Base-by-base conservation (phyloP, 2,888 invertebrate genomes). In the Lumbricus terrestris region DNA sequence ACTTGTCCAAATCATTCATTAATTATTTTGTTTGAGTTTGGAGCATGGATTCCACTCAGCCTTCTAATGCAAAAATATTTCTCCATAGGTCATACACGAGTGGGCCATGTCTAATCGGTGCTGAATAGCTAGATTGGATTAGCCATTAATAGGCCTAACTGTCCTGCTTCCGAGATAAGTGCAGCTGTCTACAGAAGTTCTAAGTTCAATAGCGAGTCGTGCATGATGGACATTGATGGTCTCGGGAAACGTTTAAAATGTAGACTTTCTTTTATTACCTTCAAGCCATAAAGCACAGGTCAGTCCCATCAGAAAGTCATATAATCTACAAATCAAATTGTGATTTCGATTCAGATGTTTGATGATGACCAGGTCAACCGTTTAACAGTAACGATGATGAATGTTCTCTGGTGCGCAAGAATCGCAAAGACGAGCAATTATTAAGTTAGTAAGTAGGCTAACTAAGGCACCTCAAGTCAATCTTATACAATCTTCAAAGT, bases 301-400 rank as follows among this genome's bases (percentile, higher is more conserved):
- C 35, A 91, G 82, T 33, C 92, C 92, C n/a, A 92, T 82, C 29
- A 92, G 54, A 91, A 91, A 91, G 85, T 92, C 92, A 90, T 91
- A 91, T 35, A 92, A 88, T 37, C 92, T 92, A 90, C 29, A 92
- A 90, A 6, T 69, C 29, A 69, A n/a, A 69, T n/a, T 69, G 11
- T 8, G 11, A 69, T 69, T 69, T 6, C 69, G 6, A 69, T 69
- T 69, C 69, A 69, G n/a, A n/a, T n/a, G n/a, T 29, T 54, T 23
- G 42, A 42, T 5, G 54, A 47, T 29, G 29, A 54, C 54, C 23
- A 29, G 1, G 11, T n/a, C n/a, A n/a, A n/a, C n/a, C n/a, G n/a
- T n/a, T n/a, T n/a, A n/a, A 47, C 18, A 13, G 15, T 47, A 18
- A 47, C 15, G 47, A 47, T 47, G 47, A 47, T 18, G 18, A 47